These are phyloP conservation scores for Muntiacus muntjak DNA, from an alignment of 2,113 vertebrate genomes.

Conservation along the genomic window DNA sequence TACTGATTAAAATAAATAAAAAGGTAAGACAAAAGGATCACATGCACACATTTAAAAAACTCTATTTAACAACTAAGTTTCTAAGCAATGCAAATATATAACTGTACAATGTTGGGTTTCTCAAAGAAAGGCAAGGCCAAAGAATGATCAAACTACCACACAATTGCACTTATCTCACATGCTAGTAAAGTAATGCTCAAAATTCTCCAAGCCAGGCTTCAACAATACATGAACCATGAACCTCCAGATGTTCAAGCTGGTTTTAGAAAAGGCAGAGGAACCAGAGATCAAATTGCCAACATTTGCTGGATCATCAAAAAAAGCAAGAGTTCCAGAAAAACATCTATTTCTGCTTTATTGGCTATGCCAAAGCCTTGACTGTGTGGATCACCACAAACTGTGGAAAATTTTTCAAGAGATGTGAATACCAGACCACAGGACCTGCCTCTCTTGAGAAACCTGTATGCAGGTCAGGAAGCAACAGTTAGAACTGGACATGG, in stretches of 20 bases:
- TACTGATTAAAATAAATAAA: constrained; percentile 74
- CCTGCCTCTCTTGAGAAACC: not conserved
- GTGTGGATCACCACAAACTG: not conserved
- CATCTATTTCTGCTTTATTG: not conserved
- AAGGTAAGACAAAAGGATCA: constrained; percentile 44
- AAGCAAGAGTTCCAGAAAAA: not conserved
- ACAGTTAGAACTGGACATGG: not conserved
- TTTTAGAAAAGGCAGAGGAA: not conserved
- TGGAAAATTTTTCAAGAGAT: not conserved
- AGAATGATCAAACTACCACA: not conserved
- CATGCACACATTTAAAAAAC: not conserved
- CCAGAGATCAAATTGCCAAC: not conserved
- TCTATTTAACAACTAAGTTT: constrained; percentile 9
- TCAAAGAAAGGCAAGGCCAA: not conserved
- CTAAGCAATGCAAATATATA: constrained; percentile 17
- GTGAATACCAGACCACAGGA: not conserved
- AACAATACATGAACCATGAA: not conserved
- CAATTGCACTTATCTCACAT: not conserved
- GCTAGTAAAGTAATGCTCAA: not conserved
- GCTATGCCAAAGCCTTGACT: not conserved
- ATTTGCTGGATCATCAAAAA: not conserved
- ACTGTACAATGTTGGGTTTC: not conserved
- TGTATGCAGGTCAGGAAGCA: not conserved
- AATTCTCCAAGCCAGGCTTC: not conserved
- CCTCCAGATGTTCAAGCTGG: not conserved